Base-by-base conservation (phyloP, 2,797 vertebrate genomes). In the Enteromius treurensis region DNA sequence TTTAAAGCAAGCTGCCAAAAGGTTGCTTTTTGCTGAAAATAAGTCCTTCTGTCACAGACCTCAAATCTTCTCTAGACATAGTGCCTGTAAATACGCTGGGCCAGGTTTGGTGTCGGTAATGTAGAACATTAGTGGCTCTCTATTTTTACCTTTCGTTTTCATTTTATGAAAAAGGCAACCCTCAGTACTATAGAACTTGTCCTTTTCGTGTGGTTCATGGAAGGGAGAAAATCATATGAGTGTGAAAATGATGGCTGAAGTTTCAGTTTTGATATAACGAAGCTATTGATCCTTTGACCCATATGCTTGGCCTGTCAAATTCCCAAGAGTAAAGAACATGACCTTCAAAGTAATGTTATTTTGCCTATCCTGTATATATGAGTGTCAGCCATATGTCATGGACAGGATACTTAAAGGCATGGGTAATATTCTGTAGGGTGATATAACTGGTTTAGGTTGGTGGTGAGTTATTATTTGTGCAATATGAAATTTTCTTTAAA, bases 281-380 rank as follows among this genome's bases (percentile, higher is more conserved):
- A 75, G 58, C 73, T 82, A 67, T 32, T 45, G 45, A 62, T 68
- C 23, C 71, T 88, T 76, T 79, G 67, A 83, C 81, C 83, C 77
- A 3, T 69, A 45, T 67, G 9, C 51, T 53, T 21, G 60, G 67
- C 42, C 58, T 45, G 62, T 81, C 47, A 80, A 82, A 80, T 81
- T 83, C 83, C 21, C 65, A 34, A 58, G 81, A 71, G 42, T 87
- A 80, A 86, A 79, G 82, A 86, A 81, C 78, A 68, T 86, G 85
- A 83, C 85, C 80, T 87, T 86, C 65, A 85, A 81, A 87, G 82
- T 81, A 81, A 86, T 64, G 79, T 37, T 49, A 65, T 71, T 85
- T 80, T 76, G 65, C 74, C 62, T 83, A 68, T 82, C 65, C 78
- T 83, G 37, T 62, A 75, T 77, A 88, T 84, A 88, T 81, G 78